A percentile compares a stretch with the other conserved stretches of the same genome.
phyloP scores from a whole-genome alignment of 2,888 invertebrate species.

The Drosophila meridiana region DNA sequence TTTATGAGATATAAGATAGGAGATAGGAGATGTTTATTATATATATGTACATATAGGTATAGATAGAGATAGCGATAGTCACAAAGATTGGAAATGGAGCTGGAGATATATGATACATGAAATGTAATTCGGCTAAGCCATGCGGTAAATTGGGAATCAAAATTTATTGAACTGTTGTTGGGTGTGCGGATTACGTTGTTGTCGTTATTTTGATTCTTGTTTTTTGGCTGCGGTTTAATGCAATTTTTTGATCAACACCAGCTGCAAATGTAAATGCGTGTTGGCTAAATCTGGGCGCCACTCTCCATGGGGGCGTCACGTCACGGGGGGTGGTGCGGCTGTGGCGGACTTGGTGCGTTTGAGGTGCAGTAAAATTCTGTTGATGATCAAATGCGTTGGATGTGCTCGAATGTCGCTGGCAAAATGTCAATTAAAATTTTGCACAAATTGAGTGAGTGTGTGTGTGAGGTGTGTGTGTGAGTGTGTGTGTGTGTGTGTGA shows the following conservation, averaged over 20 bases:
- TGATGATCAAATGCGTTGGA: constrained; percentile 30
- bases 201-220: background rate
- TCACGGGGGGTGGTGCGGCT: background rate
- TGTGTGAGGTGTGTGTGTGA: background rate
- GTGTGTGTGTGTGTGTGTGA: constrained; percentile 13
- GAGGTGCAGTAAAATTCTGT: background rate
- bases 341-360: background rate
- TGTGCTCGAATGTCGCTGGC: constrained; percentile 18
- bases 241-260: constrained; percentile 30
- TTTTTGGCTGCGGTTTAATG: constrained; percentile 12
- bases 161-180: constrained; percentile 9
- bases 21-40: background rate
- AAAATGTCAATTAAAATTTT: constrained; percentile 67
- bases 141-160: constrained; percentile 3
- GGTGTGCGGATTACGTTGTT: background rate
- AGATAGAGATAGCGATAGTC: background rate
- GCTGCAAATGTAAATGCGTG: constrained; percentile 14
- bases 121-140: constrained; percentile 4
- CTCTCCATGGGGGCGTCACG: background rate
- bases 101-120: background rate
- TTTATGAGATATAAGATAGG: background rate
- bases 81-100: background rate
- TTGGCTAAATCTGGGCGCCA: background rate
- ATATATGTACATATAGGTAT: background rate
- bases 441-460: constrained; percentile 37